A percentile compares a stretch with the other conserved stretches of the same genome.
Conservation (phyloP, 2,113 vertebrate genomes). For the Syngnathus scovelli region DNA sequence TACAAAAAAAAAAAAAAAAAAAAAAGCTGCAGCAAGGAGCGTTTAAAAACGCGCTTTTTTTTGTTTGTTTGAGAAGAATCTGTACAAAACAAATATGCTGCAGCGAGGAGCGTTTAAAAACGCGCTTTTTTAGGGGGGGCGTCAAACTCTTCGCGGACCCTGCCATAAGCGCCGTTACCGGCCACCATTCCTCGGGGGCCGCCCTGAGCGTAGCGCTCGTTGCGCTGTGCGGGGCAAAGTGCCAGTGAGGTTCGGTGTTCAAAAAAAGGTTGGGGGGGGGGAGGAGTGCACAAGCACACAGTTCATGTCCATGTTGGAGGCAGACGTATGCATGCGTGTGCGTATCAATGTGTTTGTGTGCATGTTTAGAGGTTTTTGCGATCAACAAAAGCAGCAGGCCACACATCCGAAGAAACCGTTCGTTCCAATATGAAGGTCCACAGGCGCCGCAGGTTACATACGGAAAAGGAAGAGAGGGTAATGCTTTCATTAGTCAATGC, state of each 20-base stretch:
- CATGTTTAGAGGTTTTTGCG: slow-evolving; percentile 48
- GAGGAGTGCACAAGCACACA: slow-evolving; percentile 41
- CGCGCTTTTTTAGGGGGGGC: slow-evolving; percentile 95
- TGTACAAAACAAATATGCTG: slow-evolving; percentile 69
- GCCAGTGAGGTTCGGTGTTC: slow-evolving; percentile 62
- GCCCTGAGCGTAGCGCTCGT: slow-evolving; percentile 93
- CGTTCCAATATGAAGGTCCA: slow-evolving; percentile 99
- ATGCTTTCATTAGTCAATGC: slow-evolving; percentile 83
- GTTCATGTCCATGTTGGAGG: slow-evolving; percentile 63
- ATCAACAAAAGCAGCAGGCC: slow-evolving; percentile 67
- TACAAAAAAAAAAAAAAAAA: slow-evolving; percentile 54
- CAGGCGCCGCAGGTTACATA: slow-evolving; percentile 99
- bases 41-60: slow-evolving; percentile 93
- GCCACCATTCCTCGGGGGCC: slow-evolving; percentile 90
- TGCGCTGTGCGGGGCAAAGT: slow-evolving; percentile 84
- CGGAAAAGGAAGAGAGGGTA: slow-evolving; percentile 99
- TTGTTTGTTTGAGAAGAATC: slow-evolving; percentile 67
- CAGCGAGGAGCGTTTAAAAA: slow-evolving; percentile 81
- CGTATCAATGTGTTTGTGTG: slow-evolving; percentile 15
- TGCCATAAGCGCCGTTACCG: slow-evolving; percentile 88
- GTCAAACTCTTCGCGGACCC: slow-evolving; percentile 98
- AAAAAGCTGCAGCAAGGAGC: slow-evolving; percentile 56
- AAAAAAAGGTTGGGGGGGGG: slow-evolving; percentile 4
- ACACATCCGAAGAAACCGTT: slow-evolving; percentile 92
- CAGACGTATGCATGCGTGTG: neutral